phyloP scores from a whole-genome alignment of 1,140 invertebrate species.

The Ostrea denselamellosa region DNA sequence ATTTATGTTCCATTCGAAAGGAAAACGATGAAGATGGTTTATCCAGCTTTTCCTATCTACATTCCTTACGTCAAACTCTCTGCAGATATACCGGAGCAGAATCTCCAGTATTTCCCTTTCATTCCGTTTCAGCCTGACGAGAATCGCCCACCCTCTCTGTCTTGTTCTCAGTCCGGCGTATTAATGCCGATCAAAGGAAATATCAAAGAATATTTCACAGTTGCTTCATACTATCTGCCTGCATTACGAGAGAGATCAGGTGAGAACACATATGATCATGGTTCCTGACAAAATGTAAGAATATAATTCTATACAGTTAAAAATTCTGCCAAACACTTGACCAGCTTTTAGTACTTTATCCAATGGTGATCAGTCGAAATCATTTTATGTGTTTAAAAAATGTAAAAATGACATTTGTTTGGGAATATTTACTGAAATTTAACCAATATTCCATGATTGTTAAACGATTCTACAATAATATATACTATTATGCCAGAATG shows the following conservation, averaged over 20 bases:
- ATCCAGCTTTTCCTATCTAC: neutral
- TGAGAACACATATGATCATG: neutral
- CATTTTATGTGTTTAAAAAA: no score
- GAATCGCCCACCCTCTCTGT: neutral
- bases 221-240: neutral
- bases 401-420: no score
- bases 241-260: neutral
- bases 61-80: slow-evolving; percentile 1
- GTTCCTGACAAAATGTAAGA: no score
- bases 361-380: no score
- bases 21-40: neutral
- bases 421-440: no score
- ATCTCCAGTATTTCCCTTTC: neutral
- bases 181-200: neutral
- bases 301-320: no score
- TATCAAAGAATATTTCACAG: neutral
- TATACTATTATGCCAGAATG: no score
- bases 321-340: no score
- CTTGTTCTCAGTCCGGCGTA: neutral
- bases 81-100: neutral
- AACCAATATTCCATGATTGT: no score
- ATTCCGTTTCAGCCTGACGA: neutral
- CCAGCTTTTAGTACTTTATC: no score
- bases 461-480: no score
- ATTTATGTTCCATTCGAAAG: slow-evolving; percentile 1